Base-by-base conservation (phyloP, 2,888 invertebrate genomes). In the Eristalinus sepulchralis region DNA sequence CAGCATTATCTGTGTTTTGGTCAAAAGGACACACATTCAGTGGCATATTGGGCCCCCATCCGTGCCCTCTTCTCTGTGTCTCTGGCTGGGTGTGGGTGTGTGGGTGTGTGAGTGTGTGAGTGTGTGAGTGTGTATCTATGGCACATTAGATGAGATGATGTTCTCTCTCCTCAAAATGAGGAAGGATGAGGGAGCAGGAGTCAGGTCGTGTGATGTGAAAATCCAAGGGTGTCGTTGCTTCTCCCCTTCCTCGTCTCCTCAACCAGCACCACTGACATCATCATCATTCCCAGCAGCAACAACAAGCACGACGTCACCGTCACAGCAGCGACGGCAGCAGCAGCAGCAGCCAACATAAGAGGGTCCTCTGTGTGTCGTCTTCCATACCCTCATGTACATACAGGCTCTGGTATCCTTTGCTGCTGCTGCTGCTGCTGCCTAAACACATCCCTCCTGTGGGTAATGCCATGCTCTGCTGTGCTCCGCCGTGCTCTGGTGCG, bases 401-500 rank as follows among this genome's bases (percentile, higher is more conserved):
- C 78, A 86, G n/a, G n/a, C n/a, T n/a, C 47, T 31, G 34, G 20
- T 66, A 53, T 27, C 11, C 20, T 34, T n/a, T 17, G 59, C 17
- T 17, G 33, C 27, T 27, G 27, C 27, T 27, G 5, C 27, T 27
- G 5, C 27, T 27, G 27, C 39, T 81, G 70, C 78, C 82, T 86
- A 82, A 86, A 82, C 85, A 86, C 78, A 82, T 78, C 73, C 70
- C 84, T 85, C 84, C 84, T 72, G 81, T 81, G 84, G 81, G 81
- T 77, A 76, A 59, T 70, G 67, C 70, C 53, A 24, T 34, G 31
- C 62, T 31, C 31, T 63, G 34, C 17, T 17, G 33, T 62, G 62
- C 33, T 31, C 2, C 2, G 55, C 24, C 13, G 53, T 53, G 57
- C 57, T 13, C 24, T 11, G 17, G n/a, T 20, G 20, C 55, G 2